phyloP scores from a whole-genome alignment of 2,113 vertebrate genomes.

The Caracal caracal region DNA sequence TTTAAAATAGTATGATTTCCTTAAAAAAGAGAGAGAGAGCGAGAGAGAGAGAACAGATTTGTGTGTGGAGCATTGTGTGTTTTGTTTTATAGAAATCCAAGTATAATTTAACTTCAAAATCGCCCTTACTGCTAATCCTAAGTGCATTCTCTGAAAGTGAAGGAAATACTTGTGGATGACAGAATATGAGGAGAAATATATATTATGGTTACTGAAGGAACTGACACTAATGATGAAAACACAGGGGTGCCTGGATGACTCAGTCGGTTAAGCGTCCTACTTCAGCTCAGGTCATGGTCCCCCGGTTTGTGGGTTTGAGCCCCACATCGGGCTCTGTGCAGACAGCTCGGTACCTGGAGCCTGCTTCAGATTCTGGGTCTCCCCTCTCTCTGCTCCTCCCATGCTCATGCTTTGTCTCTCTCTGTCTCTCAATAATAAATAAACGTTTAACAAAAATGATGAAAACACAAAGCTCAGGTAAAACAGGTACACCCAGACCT shows the following conservation, averaged over 20 bases:
- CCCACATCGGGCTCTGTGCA: too few relatives aligned
- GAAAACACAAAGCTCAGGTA: not conserved
- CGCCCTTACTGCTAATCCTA: not conserved
- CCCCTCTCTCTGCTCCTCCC: too few relatives aligned
- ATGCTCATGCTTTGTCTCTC: too few relatives aligned
- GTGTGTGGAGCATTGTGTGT: accelerated
- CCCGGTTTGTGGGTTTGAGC: too few relatives aligned
- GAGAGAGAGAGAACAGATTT: not conserved
- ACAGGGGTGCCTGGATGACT: too few relatives aligned
- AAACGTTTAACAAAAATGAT: too few relatives aligned
- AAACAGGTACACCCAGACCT: not conserved
- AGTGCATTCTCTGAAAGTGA: not conserved
- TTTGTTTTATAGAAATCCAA: not conserved
- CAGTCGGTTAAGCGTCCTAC: too few relatives aligned
- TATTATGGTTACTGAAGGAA: not conserved
- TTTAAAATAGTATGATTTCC: not conserved
- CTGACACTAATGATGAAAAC: not conserved
- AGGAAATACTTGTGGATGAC: not conserved
- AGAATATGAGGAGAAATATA: not conserved
- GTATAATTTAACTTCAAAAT: not conserved
- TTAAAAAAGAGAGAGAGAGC: not conserved
- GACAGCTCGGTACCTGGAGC: too few relatives aligned
- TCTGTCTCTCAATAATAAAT: too few relatives aligned
- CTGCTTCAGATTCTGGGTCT: too few relatives aligned
- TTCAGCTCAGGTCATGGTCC: too few relatives aligned